phyloP scores from a whole-genome alignment of 2,888 invertebrate species.

The Apocheima hispidaria region DNA sequence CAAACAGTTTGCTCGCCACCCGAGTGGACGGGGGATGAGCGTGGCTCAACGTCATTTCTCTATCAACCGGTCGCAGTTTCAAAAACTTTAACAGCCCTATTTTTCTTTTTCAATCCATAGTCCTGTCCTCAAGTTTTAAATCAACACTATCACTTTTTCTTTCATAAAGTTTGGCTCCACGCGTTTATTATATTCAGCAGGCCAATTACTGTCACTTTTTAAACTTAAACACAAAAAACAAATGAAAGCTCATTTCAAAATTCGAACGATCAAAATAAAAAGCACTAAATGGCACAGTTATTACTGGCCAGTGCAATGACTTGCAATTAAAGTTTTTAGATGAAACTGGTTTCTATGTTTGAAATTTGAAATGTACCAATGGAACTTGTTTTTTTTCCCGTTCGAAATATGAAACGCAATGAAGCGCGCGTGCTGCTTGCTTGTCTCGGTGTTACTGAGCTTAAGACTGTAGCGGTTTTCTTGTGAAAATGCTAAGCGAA shows the following conservation, averaged over 20 bases:
- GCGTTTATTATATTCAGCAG: background rate
- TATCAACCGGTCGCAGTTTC: slow-evolving; percentile 6
- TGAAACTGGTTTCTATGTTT: slow-evolving; percentile 37
- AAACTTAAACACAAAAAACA: slow-evolving; percentile 21
- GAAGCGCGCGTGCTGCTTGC: slow-evolving; percentile 62
- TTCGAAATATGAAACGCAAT: slow-evolving; percentile 48
- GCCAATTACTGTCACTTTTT: slow-evolving; percentile 13
- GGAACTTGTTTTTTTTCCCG: slow-evolving; percentile 37
- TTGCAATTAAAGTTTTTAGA: slow-evolving; percentile 32
- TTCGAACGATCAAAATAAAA: slow-evolving; percentile 28
- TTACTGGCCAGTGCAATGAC: slow-evolving; percentile 33
- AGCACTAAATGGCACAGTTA: slow-evolving; percentile 29
- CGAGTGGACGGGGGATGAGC: slow-evolving; percentile 66
- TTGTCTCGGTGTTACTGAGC: slow-evolving; percentile 65
- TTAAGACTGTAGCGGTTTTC: slow-evolving; percentile 67
- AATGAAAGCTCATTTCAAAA: slow-evolving; percentile 18
- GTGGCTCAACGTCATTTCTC: slow-evolving; percentile 71
- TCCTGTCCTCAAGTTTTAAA: slow-evolving; percentile 9
- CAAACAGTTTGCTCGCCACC: slow-evolving; percentile 75
- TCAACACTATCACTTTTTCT: slow-evolving; percentile 9
- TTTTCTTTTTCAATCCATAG: slow-evolving; percentile 19
- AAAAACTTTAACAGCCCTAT: slow-evolving; percentile 31
- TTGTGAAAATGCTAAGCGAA: slow-evolving; percentile 72
- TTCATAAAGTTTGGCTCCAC: background rate
- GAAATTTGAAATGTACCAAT: slow-evolving; percentile 46